phyloP scores from a whole-genome alignment of 2,113 vertebrate species.

The Egretta garzetta region DNA sequence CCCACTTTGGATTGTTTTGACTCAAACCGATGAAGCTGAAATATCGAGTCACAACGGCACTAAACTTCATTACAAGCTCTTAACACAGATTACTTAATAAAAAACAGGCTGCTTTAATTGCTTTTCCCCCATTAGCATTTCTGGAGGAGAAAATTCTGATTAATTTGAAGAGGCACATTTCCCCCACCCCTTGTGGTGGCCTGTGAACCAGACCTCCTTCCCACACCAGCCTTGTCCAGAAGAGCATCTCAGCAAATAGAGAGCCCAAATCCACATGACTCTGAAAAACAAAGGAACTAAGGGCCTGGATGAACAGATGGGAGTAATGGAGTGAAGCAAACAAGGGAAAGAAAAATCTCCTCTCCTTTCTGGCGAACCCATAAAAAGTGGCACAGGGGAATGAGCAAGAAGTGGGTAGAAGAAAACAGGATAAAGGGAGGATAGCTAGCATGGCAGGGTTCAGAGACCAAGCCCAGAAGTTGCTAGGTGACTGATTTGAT shows the following conservation, averaged over 20 bases:
- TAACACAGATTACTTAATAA: slow-evolving; percentile 80
- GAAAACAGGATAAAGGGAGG: slow-evolving; percentile 65
- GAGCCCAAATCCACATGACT: neutral
- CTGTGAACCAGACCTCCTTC: slow-evolving; percentile 1
- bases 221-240: neutral
- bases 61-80: slow-evolving; percentile 84
- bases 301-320: slow-evolving; percentile 82
- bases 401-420: slow-evolving; percentile 76
- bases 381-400: slow-evolving; percentile 76
- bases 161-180: slow-evolving; percentile 71
- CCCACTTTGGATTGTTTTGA: slow-evolving; percentile 74
- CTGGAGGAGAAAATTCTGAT: slow-evolving; percentile 75
- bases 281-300: slow-evolving; percentile 11
- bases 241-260: neutral
- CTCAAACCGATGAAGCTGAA: slow-evolving; percentile 80
- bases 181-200: neutral
- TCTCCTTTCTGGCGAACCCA: slow-evolving; percentile 78
- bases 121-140: slow-evolving; percentile 81
- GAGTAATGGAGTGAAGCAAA: slow-evolving; percentile 90
- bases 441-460: slow-evolving; percentile 53
- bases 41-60: slow-evolving; percentile 76
- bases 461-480: slow-evolving; percentile 1
- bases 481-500: neutral
- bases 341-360: slow-evolving; percentile 76
- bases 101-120: slow-evolving; percentile 81